Evolutionary conservation across 2,113 vertebrate genomes (phyloP).

Genomic region (Phalacrocorax pelagicus): DNA sequence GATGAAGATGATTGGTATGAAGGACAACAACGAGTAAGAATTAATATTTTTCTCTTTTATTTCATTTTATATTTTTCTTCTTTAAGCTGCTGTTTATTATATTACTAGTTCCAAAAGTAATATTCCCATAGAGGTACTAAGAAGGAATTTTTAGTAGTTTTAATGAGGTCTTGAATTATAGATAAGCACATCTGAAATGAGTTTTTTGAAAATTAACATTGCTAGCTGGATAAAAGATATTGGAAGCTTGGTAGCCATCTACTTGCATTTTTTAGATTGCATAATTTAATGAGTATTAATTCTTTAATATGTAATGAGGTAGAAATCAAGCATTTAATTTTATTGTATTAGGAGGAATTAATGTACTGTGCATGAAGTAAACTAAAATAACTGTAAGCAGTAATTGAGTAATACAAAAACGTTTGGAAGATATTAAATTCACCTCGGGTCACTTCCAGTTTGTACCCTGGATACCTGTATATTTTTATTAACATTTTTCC

Average conservation of each 20-base stretch:
- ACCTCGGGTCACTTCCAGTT: background rate
- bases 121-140: background rate
- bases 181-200: background rate
- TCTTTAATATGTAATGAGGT: background rate
- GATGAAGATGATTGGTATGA: constrained; percentile 82
- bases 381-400: background rate
- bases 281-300: background rate
- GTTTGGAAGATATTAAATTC: background rate
- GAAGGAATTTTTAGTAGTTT: background rate
- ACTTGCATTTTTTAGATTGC: background rate
- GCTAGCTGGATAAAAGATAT: background rate
- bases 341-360: background rate
- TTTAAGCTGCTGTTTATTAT: background rate
- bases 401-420: background rate
- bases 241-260: background rate
- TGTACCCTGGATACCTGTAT: background rate
- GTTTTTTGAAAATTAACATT: background rate
- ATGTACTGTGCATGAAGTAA: background rate
- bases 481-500: constrained; percentile 31
- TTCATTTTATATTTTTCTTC: background rate
- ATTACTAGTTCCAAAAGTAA: background rate
- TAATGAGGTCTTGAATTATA: background rate
- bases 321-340: background rate
- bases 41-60: constrained; percentile 27
- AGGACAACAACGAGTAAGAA: constrained; percentile 79